phyloP scores from a whole-genome alignment of 2,113 vertebrate genomes.

The Speoplatyrhinus poulsoni region DNA sequence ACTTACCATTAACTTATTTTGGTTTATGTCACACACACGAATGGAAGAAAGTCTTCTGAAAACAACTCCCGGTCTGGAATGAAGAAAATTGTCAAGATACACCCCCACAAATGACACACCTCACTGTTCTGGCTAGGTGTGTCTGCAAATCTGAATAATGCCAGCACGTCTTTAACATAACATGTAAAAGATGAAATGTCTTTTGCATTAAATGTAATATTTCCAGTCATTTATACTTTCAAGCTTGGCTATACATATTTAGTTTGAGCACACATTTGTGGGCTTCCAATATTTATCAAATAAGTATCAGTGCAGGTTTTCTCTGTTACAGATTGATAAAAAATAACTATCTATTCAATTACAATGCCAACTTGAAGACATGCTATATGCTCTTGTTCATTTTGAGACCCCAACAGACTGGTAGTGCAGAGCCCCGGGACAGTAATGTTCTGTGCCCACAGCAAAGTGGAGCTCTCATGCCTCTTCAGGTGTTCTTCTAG shows the following conservation, averaged over 20 bases:
- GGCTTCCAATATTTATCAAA: background rate
- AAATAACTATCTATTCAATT: slow-evolving; percentile 3
- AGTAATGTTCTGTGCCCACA: background rate
- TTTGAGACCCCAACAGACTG: background rate
- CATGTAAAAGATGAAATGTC: background rate
- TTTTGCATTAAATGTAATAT: no score
- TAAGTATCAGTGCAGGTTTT: background rate
- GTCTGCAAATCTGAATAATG: background rate
- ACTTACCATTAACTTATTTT: slow-evolving; percentile 26
- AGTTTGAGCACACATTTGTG: background rate
- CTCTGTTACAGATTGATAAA: background rate
- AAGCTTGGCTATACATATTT: background rate
- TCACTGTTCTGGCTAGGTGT: background rate
- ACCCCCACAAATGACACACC: slow-evolving; percentile 34
- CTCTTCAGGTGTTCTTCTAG: background rate
- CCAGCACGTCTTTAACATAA: background rate
- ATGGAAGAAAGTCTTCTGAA: slow-evolving; percentile 35
- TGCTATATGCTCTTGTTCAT: background rate
- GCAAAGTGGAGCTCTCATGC: slow-evolving; percentile 3
- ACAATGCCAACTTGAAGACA: slow-evolving; percentile 1
- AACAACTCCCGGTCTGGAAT: slow-evolving; percentile 4
- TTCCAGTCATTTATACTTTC: no score
- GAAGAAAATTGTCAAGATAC: slow-evolving; percentile 27
- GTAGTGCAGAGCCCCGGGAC: background rate
- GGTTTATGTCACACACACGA: slow-evolving; percentile 17